A percentile compares a stretch with the other conserved stretches of the same genome.
Evolutionary conservation across 2,888 invertebrate species (phyloP).

Genomic region (Sarcophaga subvicina): DNA sequence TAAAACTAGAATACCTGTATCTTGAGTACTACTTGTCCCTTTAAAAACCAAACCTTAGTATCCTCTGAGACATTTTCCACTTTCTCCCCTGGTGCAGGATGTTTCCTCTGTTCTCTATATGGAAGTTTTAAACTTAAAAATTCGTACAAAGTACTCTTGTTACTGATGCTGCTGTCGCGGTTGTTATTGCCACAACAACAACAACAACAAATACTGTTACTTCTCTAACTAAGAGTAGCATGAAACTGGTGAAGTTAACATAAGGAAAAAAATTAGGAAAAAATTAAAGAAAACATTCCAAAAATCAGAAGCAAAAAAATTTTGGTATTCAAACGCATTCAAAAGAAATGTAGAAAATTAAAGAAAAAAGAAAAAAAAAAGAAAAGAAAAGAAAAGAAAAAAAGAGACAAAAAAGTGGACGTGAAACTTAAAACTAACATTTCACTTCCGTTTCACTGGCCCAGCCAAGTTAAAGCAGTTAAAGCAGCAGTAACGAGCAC

Average conservation of each 20-base stretch:
- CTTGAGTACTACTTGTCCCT: no score
- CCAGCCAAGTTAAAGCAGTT: neutral
- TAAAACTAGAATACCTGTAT: no score
- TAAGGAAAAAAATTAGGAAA: neutral
- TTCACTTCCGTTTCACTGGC: conserved; percentile 59
- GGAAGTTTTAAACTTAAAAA: neutral
- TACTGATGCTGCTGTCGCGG: neutral
- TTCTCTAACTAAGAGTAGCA: neutral
- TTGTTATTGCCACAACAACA: neutral
- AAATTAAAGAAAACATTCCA: neutral
- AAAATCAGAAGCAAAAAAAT: no score
- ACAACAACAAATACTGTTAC: neutral
- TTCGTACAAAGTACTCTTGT: neutral
- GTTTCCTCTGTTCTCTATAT: no score
- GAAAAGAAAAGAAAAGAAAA: conserved; percentile 11
- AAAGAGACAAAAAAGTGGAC: conserved; percentile 16
- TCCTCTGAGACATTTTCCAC: no score
- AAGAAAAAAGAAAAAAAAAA: no score
- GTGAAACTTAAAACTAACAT: conserved; percentile 62
- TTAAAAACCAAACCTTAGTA: no score
- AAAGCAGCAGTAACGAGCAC: neutral
- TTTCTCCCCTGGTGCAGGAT: no score
- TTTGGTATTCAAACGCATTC: neutral
- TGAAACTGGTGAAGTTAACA: neutral
- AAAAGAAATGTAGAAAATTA: neutral